These are phyloP conservation scores for Cyrtorhinus lividipennis DNA, from an alignment of 1,140 invertebrate species.

Conservation along the genomic window DNA sequence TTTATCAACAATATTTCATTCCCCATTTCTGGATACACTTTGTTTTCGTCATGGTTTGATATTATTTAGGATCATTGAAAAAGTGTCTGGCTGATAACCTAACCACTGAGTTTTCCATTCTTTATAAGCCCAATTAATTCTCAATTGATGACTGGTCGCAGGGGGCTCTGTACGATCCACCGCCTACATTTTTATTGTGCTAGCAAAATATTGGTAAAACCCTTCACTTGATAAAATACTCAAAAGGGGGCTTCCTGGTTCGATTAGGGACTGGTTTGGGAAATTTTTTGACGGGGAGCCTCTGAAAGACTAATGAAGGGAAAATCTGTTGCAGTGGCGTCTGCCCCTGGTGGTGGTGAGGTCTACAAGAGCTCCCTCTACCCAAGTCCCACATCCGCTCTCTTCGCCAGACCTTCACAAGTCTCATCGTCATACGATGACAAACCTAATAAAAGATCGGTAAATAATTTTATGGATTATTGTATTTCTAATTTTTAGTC, in stretches of 20 bases:
- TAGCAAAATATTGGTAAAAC: no score
- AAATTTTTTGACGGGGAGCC: no score
- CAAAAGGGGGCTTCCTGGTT: no score
- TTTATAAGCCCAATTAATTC: no score
- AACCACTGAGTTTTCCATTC: background rate
- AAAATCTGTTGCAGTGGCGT: conserved; percentile 53
- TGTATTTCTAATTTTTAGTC: conserved; percentile 22
- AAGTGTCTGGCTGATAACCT: background rate
- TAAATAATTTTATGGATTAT: conserved; percentile 44
- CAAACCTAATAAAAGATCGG: conserved; percentile 49
- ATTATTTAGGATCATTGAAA: no score
- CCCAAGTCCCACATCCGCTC: conserved; percentile 27
- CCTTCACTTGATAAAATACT: no score
- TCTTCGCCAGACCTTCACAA: conserved; percentile 32
- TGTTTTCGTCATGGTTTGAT: no score
- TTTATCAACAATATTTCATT: no score
- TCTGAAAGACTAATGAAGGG: background rate
- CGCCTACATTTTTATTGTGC: background rate
- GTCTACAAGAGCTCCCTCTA: conserved; percentile 54
- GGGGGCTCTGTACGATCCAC: conserved; percentile 4
- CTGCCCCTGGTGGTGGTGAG: conserved; percentile 51
- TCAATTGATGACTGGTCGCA: background rate
- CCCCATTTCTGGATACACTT: no score
- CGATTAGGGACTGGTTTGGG: no score
- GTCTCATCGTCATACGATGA: conserved; percentile 38